These are phyloP conservation scores for Lucinisca nassula DNA, from an alignment of 2,888 invertebrate genomes.

Conservation along the genomic window DNA sequence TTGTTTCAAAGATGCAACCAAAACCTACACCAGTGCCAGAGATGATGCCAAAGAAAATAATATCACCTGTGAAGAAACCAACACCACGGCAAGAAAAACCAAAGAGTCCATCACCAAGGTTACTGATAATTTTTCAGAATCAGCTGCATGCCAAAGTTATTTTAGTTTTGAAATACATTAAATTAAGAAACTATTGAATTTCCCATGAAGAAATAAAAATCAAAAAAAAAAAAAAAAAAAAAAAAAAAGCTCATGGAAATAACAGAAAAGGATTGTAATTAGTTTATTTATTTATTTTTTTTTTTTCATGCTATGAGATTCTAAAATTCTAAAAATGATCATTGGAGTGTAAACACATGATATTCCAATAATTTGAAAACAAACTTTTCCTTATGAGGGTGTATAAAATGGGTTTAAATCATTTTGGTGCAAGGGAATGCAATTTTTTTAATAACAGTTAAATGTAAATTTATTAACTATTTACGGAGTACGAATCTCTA, in stretches of 20 bases:
- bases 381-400: too few relatives aligned
- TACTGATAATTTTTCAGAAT: neutral
- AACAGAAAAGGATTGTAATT: too few relatives aligned
- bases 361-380: too few relatives aligned
- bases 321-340: too few relatives aligned
- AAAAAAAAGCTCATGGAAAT: neutral
- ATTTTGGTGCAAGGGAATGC: too few relatives aligned
- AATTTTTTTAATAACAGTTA: too few relatives aligned
- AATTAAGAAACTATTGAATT: neutral
- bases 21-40: slow-evolving; percentile 42
- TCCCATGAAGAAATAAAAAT: neutral
- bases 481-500: too few relatives aligned
- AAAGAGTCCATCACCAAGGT: slow-evolving; percentile 67
- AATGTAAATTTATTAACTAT: too few relatives aligned
- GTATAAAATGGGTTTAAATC: too few relatives aligned
- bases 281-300: too few relatives aligned
- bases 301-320: too few relatives aligned
- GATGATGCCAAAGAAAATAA: slow-evolving; percentile 57
- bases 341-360: too few relatives aligned
- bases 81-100: neutral
- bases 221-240: neutral
- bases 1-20: slow-evolving; percentile 21
- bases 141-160: neutral
- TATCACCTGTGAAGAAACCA: slow-evolving; percentile 55
- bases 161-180: neutral